These are phyloP conservation scores for Choristoneura rosaceana DNA, from an alignment of 2,888 invertebrate species.

Conservation along the genomic window DNA sequence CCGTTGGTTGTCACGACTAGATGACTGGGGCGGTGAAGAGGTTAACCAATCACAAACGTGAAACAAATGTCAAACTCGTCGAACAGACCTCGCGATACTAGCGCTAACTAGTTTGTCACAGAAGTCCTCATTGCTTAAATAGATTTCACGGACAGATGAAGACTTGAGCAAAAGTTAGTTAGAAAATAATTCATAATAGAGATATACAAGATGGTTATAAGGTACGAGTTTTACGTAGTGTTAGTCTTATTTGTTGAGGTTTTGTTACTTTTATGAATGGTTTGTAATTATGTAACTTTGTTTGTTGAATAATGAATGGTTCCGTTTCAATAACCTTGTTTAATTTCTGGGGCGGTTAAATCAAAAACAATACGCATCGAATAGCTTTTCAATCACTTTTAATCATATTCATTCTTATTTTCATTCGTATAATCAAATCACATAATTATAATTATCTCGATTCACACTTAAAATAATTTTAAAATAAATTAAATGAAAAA, in stretches of 20 bases:
- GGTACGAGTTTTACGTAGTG: background rate
- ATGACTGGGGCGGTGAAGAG: no score
- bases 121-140: no score
- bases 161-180: background rate
- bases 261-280: constrained; percentile 10
- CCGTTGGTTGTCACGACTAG: no score
- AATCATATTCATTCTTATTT: constrained; percentile 82
- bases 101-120: no score
- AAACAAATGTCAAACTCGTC: no score
- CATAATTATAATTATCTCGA: constrained; percentile 83
- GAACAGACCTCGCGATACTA: no score
- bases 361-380: constrained; percentile 50
- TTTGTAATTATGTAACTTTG: background rate
- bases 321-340: background rate
- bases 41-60: no score
- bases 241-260: background rate
- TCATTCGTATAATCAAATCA: constrained; percentile 83
- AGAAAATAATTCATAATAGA: background rate
- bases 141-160: no score
- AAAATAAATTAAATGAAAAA: constrained; percentile 77
- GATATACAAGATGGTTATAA: background rate
- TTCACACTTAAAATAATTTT: constrained; percentile 83
- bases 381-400: constrained; percentile 72
- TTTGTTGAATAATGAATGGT: constrained; percentile 44
- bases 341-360: background rate